phyloP scores from a whole-genome alignment of 2,113 vertebrate species.

The Narcine bancroftii region DNA sequence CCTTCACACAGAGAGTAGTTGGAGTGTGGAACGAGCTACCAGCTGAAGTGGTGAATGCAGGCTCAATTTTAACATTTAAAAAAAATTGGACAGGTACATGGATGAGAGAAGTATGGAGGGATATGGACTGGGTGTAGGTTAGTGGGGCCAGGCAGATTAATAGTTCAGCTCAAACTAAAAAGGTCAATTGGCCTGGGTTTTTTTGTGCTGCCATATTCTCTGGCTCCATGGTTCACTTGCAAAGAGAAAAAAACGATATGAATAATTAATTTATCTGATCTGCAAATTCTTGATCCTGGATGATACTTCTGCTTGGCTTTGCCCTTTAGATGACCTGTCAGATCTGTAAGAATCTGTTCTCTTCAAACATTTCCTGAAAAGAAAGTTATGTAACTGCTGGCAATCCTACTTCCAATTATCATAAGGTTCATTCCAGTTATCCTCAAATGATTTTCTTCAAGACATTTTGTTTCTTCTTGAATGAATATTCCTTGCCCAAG shows the following conservation, averaged over 20 bases:
- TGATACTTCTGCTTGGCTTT: background rate
- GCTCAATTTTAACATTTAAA: no score
- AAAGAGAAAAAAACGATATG: background rate
- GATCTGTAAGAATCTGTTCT: background rate
- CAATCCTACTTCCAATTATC: background rate
- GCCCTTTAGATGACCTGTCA: background rate
- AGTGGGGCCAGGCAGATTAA: no score
- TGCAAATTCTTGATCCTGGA: background rate
- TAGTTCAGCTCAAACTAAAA: no score
- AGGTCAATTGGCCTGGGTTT: no score
- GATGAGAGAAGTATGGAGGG: no score
- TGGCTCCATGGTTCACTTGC: no score
- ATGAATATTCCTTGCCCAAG: background rate
- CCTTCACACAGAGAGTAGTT: no score
- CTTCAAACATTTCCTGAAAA: background rate
- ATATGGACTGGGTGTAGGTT: no score
- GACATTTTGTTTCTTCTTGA: background rate
- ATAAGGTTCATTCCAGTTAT: background rate
- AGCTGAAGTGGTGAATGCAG: no score
- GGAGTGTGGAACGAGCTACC: no score
- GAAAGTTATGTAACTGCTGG: background rate
- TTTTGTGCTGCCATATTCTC: no score
- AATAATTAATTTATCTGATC: constrained; percentile 25
- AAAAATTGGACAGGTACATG: no score
- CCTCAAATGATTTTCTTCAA: background rate